Evolutionary conservation across 2,113 vertebrate genomes (phyloP), one percentile per base, ranked within the genome.

Genomic region (Anguilla rostrata): DNA sequence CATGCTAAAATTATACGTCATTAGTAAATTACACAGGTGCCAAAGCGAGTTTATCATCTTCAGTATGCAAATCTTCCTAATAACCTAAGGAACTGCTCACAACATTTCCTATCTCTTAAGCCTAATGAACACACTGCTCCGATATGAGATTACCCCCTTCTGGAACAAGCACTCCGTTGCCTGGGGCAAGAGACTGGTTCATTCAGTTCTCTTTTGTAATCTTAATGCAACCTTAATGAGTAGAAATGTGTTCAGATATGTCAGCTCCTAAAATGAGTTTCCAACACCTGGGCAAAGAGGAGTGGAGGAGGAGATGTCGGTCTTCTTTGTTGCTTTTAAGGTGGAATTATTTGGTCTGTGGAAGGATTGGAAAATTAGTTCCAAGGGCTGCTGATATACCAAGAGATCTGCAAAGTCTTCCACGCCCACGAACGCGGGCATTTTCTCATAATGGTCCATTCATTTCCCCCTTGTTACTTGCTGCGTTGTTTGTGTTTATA

Each of bases 131-230:
- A 97, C 95, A 95, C 95, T 95, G 96, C 84, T 94, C 95, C 97
- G 97, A 98, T 98, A 97, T 93, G 95, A 96, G 97, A 98, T 99
- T 98, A 98, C 97, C 97, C 96, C 90, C 97, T 97, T 96, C 97
- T 96, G 94, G 94, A 96, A 97, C 97, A 97, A 94, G 95, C 96
- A 93, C 96, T 95, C 95, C 93, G 92, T 94, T 93, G 97, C 97
- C 96, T 93, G 92, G 53, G 97, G 97, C 97, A 95, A 96, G 95
- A 94, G 94, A 95, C 96, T 95, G 95, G 95, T 96, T 98, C 97
- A 96, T 97, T 96, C 97, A 96, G 97, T 96, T 96, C 96, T 95
- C 93, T 97, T 97, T 96, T 95, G 93, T 97, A 97, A 97, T 98
- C 97, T 98, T 94, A 96, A 96, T 96, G 96, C 96, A 97, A 95